A percentile compares a stretch with the other conserved stretches of the same genome.
These are phyloP conservation scores for Cotesia typhae DNA, from an alignment of 1,140 invertebrate genomes.

Conservation along the genomic window DNA sequence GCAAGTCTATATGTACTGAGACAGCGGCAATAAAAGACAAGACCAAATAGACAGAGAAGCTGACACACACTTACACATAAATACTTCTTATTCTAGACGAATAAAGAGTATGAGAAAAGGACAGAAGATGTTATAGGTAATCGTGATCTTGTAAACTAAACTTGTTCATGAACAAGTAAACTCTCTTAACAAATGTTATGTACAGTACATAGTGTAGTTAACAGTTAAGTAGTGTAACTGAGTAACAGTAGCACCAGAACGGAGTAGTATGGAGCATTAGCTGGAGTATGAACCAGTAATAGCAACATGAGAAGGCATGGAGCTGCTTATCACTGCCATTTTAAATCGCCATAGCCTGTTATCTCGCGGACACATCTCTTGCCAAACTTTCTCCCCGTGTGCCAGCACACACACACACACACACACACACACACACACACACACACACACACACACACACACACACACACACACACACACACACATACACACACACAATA, in stretches of 20 bases:
- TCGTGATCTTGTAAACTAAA: background rate
- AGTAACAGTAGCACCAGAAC: background rate
- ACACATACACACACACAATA: conserved; percentile 11
- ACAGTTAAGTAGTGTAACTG: conserved; percentile 3
- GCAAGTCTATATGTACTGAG: too few species aligned
- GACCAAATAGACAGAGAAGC: too few species aligned
- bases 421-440: conserved; percentile 2
- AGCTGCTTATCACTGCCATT: conserved; percentile 62
- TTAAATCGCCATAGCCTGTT: conserved; percentile 59
- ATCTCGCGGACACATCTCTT: conserved; percentile 65
- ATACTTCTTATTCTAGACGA: too few species aligned
- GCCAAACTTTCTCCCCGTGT: conserved; percentile 64
- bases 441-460: conserved; percentile 7
- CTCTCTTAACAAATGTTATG: too few species aligned
- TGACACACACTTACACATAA: too few species aligned
- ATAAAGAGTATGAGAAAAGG: too few species aligned
- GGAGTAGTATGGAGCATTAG: too few species aligned
- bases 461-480: conserved; percentile 17
- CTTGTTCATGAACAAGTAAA: too few species aligned
- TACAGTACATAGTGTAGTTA: too few species aligned
- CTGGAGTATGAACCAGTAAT: background rate
- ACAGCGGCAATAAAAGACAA: too few species aligned
- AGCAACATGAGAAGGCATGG: background rate
- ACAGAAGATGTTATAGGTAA: conserved; percentile 1
- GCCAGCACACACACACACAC: conserved; percentile 26